Conservation (phyloP, 2,113 vertebrate species). For the Dicerorhinus sumatrensis region DNA sequence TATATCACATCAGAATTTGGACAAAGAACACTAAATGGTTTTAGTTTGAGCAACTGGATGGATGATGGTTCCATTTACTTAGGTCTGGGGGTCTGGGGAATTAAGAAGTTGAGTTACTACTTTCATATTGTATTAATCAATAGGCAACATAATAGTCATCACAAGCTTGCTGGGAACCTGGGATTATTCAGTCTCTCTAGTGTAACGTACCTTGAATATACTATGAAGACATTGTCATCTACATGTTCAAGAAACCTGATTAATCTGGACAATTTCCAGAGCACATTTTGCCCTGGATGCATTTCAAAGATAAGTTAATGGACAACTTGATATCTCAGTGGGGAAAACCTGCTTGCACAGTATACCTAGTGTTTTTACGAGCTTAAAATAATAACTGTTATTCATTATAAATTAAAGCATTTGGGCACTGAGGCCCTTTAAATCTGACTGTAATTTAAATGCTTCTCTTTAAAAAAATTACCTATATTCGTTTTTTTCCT, state of each 20-base stretch:
- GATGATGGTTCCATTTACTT: neutral
- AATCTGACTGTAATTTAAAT: constrained; percentile 12
- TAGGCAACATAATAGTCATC: neutral
- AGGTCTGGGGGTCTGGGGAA: neutral
- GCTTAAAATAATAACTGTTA: neutral
- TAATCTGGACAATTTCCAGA: constrained; percentile 61
- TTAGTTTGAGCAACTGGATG: neutral
- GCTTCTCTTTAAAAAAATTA: neutral
- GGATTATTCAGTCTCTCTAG: constrained; percentile 22
- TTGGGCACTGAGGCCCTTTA: neutral
- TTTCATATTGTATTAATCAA: neutral
- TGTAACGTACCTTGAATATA: neutral
- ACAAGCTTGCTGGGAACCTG: neutral
- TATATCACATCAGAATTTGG: neutral
- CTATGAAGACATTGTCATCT: constrained; percentile 25
- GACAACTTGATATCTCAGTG: neutral
- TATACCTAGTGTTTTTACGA: neutral
- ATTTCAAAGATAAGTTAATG: constrained; percentile 62
- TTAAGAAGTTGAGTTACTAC: neutral
- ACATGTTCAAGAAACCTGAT: neutral
- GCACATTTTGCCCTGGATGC: neutral
- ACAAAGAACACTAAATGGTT: neutral
- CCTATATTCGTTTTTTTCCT: neutral
- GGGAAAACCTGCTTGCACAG: neutral
- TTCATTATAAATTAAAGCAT: constrained; percentile 28